These are phyloP conservation scores for Holcopasites calliopsidis DNA, from an alignment of 1,140 invertebrate genomes.

Conservation along the genomic window DNA sequence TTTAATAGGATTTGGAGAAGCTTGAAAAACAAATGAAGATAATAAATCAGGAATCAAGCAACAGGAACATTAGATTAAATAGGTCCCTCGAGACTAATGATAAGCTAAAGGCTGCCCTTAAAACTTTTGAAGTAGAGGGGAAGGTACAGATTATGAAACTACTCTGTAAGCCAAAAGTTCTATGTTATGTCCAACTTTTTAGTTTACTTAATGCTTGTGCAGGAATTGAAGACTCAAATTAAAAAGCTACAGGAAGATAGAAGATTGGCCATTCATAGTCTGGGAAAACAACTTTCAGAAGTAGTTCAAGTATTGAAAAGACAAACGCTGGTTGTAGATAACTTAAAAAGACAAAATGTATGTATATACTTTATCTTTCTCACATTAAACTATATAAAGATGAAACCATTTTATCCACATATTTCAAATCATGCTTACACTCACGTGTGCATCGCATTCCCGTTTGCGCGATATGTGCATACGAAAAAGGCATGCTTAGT, in stretches of 20 bases:
- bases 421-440: constrained; percentile 38
- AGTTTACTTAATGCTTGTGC: not conserved
- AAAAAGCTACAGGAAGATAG: constrained; percentile 75
- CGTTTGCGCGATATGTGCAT: not conserved
- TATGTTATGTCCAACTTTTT: not conserved
- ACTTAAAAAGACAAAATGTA: constrained; percentile 81
- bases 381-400: constrained; percentile 55
- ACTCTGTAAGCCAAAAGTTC: not conserved
- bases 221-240: constrained; percentile 78
- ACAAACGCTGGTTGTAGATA: constrained; percentile 79
- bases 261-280: constrained; percentile 69
- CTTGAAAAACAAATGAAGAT: constrained; percentile 78
- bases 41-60: constrained; percentile 67
- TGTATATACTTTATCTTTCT: constrained; percentile 26
- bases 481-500: constrained; percentile 75
- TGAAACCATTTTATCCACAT: constrained; percentile 4
- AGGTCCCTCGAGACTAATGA: constrained; percentile 78
- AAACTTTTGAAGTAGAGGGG: constrained; percentile 77
- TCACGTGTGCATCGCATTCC: too few relatives aligned
- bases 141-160: constrained; percentile 68
- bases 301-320: constrained; percentile 79
- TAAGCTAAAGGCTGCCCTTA: constrained; percentile 73
- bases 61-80: constrained; percentile 75
- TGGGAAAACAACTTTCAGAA: constrained; percentile 79
- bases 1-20: constrained; percentile 73